Base-by-base conservation (phyloP, 2,113 vertebrate species). In the Leuciscus idus region DNA sequence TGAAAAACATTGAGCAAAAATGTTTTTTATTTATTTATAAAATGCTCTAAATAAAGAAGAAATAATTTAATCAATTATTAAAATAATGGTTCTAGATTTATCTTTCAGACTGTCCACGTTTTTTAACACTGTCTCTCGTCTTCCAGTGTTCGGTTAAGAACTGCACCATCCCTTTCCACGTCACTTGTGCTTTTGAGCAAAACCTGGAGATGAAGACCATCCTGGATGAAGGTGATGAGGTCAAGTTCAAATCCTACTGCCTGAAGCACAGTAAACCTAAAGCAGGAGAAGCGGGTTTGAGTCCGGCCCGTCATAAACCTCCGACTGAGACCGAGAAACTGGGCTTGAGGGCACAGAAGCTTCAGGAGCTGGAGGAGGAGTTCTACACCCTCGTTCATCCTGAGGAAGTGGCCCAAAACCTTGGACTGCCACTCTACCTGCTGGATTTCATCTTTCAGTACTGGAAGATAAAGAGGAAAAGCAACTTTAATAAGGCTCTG, bases 141-240 rank as follows among this genome's bases (percentile, higher is more conserved):
- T 86, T 85, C 1, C 89, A 99, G 98, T 99, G 98, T 92, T 99
- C 98, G 0, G 97, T 99, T 79, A 99, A 98, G 94, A 99, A 97
- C 92, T 99, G 98, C 92, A 99, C 97, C 87, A 98, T 95, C 85
- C 98, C 98, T 82, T 99, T 99, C 93, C 98, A 99, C n/a, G 98
- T 99, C 92, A 99, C 98, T n/a, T 99, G 98, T 90, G 98, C 98
- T 91, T 99, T 99, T 85, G 97, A 99, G 95, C 97, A 99, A 93
- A 97, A 89, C 90, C 95, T 99, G 83, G 98, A 99, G 93, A 98
- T 99, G 98, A 99, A 99, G 93, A 99, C 98, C 83, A 97, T 97
- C 92, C 93, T 99, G 88, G 98, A 99, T 28, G 97, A 99, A 0
- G 97, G 96, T 0, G 98, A 99, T 52, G 97, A 99, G 89, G 98